Evolutionary conservation across 2,113 vertebrate genomes (phyloP).

Genomic region (Sphaerodactylus townsendi): DNA sequence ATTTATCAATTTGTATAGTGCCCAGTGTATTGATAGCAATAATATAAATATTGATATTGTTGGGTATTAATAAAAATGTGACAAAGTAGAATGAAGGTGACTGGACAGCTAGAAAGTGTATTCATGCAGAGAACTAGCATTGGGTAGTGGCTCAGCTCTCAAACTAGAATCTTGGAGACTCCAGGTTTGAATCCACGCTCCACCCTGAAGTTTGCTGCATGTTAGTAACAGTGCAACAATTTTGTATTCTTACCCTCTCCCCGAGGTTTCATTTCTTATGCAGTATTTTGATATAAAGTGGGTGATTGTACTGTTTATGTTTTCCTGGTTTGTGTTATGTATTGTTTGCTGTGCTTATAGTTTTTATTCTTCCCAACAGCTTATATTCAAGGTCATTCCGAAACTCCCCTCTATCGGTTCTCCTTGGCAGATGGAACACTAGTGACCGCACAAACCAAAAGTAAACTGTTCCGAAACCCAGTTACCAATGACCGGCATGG

Average conservation of each 20-base stretch:
- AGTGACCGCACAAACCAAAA: conserved; percentile 94
- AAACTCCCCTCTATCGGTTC: conserved; percentile 93
- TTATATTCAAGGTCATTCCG: conserved; percentile 88
- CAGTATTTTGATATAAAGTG: not conserved
- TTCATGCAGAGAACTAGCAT: not conserved
- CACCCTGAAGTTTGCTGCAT: no score
- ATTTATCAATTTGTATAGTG: not conserved
- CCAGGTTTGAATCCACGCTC: no score
- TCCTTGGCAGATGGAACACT: conserved; percentile 93
- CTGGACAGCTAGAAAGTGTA: not conserved
- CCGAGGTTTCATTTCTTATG: not conserved
- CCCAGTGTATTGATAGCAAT: not conserved
- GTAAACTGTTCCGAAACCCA: conserved; percentile 89
- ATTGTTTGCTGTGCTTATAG: not conserved
- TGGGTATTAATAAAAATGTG: not conserved
- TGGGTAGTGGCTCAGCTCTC: no score
- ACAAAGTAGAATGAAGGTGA: not conserved
- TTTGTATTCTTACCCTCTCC: not conserved
- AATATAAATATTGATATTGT: not conserved
- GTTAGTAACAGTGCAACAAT: not conserved
- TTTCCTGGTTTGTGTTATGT: not conserved
- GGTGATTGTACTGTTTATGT: not conserved
- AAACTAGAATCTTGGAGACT: no score
- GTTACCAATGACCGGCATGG: conserved; percentile 87
- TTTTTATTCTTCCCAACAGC: conserved; percentile 71